A percentile compares a stretch with the other conserved stretches of the same genome.
Evolutionary conservation across 1,140 invertebrate species (phyloP).

Genomic region (Drosophila subpulchrella): DNA sequence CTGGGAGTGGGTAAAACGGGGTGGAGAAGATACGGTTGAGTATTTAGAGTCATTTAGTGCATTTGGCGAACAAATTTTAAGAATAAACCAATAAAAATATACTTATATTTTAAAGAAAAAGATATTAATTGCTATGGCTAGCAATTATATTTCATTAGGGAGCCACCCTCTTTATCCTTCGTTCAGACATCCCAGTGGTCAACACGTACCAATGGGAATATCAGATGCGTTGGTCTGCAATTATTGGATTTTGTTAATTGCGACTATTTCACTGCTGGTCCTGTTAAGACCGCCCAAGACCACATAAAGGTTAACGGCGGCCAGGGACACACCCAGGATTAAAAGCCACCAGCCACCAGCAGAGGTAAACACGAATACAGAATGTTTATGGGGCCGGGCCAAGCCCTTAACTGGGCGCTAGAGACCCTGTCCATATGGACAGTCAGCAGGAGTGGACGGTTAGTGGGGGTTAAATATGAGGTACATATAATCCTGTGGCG

Average conservation of each 20-base stretch:
- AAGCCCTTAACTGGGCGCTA: conserved; percentile 59
- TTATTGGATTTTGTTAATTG: conserved; percentile 78
- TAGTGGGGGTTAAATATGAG: not conserved
- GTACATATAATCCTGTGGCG: conserved; percentile 48
- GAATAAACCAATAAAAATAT: too few species aligned
- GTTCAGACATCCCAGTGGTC: conserved; percentile 25
- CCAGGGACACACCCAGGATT: conserved; percentile 51
- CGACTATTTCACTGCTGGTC: conserved; percentile 42
- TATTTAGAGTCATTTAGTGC: too few species aligned
- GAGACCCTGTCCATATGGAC: conserved; percentile 62
- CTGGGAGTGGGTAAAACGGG: not conserved
- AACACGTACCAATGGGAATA: conserved; percentile 6
- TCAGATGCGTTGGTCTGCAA: conserved; percentile 32
- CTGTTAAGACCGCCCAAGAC: conserved; percentile 37
- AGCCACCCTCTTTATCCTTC: conserved; percentile 23
- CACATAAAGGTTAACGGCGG: conserved; percentile 56
- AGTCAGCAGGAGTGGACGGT: conserved; percentile 12
- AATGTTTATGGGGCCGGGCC: conserved; percentile 43
- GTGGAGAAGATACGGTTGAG: too few species aligned
- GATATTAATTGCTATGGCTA: not conserved
- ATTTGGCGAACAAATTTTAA: too few species aligned
- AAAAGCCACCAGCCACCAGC: conserved; percentile 17
- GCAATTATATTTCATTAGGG: conserved; percentile 1
- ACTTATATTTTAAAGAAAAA: too few species aligned
- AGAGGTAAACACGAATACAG: conserved; percentile 60